These are phyloP conservation scores for Camarhynchus parvulus DNA, from an alignment of 2,113 vertebrate species.

Conservation along the genomic window DNA sequence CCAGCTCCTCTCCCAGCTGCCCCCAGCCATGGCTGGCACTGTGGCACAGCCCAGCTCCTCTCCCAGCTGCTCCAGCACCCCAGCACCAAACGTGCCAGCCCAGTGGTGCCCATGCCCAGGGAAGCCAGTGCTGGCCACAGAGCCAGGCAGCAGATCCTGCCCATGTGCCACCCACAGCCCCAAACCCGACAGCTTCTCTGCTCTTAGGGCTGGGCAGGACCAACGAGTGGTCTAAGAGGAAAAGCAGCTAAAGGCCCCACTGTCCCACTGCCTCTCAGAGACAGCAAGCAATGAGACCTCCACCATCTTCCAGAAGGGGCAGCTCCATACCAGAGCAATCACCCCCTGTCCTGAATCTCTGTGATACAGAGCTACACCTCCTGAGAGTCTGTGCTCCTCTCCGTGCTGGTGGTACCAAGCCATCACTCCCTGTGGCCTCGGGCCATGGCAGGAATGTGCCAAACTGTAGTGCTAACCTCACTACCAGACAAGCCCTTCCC, in stretches of 20 bases:
- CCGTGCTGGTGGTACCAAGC: neutral
- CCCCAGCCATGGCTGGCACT: too few relatives aligned
- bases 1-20: neutral
- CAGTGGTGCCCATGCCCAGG: neutral
- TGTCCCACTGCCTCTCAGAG: neutral
- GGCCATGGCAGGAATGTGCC: neutral
- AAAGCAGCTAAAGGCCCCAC: neutral
- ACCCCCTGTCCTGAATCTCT: rapidly evolving
- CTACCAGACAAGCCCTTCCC: neutral
- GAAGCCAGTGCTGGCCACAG: neutral
- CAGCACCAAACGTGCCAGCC: rapidly evolving
- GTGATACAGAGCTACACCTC: neutral
- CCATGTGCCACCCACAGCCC: neutral
- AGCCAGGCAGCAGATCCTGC: neutral
- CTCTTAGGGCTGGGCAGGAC: neutral
- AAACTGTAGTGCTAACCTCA: neutral
- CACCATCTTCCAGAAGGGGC: neutral
- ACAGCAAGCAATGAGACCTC: rapidly evolving
- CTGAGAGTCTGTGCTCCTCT: neutral
- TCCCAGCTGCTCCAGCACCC: neutral
- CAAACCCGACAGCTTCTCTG: neutral
- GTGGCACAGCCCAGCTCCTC: too few relatives aligned
- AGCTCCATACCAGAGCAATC: neutral
- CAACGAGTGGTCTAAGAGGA: rapidly evolving
- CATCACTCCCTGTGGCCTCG: rapidly evolving